Base-by-base conservation (phyloP, 2,888 invertebrate genomes). In the Drosophila picticornis region DNA sequence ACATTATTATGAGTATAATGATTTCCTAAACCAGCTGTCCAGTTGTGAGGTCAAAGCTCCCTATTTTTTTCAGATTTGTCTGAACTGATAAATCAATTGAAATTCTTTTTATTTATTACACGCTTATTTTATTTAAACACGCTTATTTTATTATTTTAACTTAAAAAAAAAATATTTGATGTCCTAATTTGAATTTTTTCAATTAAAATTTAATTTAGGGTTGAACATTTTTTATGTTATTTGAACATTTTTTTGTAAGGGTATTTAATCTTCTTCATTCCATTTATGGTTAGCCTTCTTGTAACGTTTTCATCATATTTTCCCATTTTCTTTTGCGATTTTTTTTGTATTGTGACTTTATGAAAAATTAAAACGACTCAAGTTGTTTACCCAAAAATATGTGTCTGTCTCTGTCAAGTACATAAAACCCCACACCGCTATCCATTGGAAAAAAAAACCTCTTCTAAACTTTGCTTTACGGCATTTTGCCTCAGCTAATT, bases 351-450 rank as follows among this genome's bases (percentile, higher is more conserved):
- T 66, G 59, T 75, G 88, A 81, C 79, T 90, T 90, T 69, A 81
- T 86, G 77, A 80, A 78, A 86, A 87, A 87, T 90, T 84, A 74
- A 87, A 81, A 77, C 72, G 79, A 75, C 88, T 90, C 83, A 90
- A 90, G 79, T 83, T 88, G 91, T 91, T 88, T 88, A 88, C 91
- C 73, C 77, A 73, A 88, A 87, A 16, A 40, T 19, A 77, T 72
- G 83, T 73, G 66, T 60, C 64, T 75, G 69, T 61, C 72, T 72
- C 71, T 75, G 34, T 34, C 66, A 50, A 69, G 48, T 11, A 13
- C 36, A 32, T 16, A 40, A 38, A 43, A 34, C 34, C 58, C 48
- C 57, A 4, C 6, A n/a, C 38, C 31, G 22, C 62, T 19, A 56
- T 27, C 63, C 36, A 50, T 48, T 59, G 43, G 50, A 40, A 51